These are phyloP conservation scores for Diplazon laetatorius DNA, from an alignment of 2,888 invertebrate species.

Conservation along the genomic window DNA sequence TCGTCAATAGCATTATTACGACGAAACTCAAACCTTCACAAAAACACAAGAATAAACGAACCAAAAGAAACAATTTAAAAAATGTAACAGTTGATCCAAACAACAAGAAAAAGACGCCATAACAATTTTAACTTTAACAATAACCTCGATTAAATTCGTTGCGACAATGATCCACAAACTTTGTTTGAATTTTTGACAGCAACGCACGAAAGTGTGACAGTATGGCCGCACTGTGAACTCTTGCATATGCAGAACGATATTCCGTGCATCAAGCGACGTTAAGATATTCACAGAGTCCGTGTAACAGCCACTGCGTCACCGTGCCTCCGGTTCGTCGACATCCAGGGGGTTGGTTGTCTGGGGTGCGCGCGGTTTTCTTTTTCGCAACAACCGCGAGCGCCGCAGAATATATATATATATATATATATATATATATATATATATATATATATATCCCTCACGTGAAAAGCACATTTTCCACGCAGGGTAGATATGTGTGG, in stretches of 20 bases:
- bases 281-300: conserved; percentile 44
- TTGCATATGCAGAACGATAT: conserved; percentile 17
- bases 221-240: conserved; percentile 4
- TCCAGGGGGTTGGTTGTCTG: conserved; percentile 54
- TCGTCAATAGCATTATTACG: too few relatives aligned
- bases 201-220: conserved; percentile 1
- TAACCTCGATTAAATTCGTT: neutral
- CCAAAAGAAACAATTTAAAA: too few relatives aligned
- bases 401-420: too few relatives aligned
- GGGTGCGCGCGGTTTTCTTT: conserved; percentile 35
- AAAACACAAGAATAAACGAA: too few relatives aligned
- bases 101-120: neutral
- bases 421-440: too few relatives aligned
- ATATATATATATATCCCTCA: conserved; percentile 60
- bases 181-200: neutral
- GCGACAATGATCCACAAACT: neutral
- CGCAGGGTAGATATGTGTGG: conserved; percentile 39
- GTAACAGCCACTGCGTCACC: conserved; percentile 45
- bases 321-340: conserved; percentile 59
- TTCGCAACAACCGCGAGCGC: conserved; percentile 41
- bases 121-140: neutral
- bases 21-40: too few relatives aligned
- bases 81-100: too few relatives aligned
- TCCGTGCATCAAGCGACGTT: conserved; percentile 7
- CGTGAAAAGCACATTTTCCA: conserved; percentile 57